These are phyloP conservation scores for Pteronura brasiliensis DNA, from an alignment of 2,113 vertebrate species.

Conservation along the genomic window DNA sequence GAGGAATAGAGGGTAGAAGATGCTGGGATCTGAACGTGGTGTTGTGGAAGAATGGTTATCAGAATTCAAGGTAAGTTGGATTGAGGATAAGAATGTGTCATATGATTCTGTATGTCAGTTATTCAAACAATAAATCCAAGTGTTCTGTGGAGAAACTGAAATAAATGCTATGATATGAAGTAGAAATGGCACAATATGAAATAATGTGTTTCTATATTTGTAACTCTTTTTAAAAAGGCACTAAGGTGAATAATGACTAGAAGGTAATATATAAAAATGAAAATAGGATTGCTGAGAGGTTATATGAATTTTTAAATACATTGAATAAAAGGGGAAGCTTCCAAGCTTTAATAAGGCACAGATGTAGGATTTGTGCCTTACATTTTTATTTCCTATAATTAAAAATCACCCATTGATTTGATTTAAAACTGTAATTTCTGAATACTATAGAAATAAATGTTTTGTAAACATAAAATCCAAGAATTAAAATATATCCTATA, in stretches of 20 bases:
- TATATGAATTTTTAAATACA: slow-evolving; percentile 26
- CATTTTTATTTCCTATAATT: slow-evolving; percentile 21
- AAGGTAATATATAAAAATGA: neutral
- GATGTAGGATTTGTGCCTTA: neutral
- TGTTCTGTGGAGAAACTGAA: neutral
- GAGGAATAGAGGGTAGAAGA: slow-evolving; percentile 84
- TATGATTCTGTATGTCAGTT: neutral
- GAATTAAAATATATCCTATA: neutral
- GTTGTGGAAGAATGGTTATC: slow-evolving; percentile 99
- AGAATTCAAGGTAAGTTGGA: slow-evolving; percentile 96
- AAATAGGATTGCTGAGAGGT: neutral
- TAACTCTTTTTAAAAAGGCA: neutral
- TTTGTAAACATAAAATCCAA: neutral
- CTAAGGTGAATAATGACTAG: neutral
- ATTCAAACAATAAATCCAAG: neutral
- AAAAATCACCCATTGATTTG: neutral
- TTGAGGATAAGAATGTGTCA: neutral
- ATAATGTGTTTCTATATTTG: neutral
- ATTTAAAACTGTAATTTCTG: slow-evolving; percentile 1
- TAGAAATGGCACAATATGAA: neutral
- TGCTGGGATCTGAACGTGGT: slow-evolving; percentile 93
- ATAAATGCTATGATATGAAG: neutral
- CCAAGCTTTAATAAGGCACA: neutral
- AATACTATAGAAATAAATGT: neutral
- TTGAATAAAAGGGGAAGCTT: neutral